phyloP scores from a whole-genome alignment of 2,113 vertebrate species.

The Rhinogobius similis region DNA sequence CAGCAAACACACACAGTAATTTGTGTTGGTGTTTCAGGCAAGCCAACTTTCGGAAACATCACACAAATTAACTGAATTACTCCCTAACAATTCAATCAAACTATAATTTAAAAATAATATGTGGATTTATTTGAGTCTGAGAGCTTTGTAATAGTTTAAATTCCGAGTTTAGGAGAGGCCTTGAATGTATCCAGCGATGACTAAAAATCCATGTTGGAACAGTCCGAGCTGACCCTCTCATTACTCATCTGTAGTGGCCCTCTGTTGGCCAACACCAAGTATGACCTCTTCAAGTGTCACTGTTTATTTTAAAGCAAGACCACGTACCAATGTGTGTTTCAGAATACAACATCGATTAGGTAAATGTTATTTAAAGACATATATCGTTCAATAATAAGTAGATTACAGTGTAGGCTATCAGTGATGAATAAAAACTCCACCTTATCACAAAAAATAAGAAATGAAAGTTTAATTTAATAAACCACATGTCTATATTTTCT shows the following conservation, averaged over 20 bases:
- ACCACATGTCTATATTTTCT: neutral
- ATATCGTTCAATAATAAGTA: no score
- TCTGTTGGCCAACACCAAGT: conserved; percentile 37
- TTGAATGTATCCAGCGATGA: conserved; percentile 38
- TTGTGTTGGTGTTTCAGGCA: neutral
- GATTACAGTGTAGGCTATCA: no score
- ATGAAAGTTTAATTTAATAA: no score
- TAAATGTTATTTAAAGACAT: neutral
- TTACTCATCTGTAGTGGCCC: conserved; percentile 27
- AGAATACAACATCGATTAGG: neutral
- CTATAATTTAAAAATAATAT: neutral
- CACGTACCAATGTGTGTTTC: neutral
- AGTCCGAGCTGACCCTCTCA: neutral
- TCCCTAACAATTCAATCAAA: neutral
- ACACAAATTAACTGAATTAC: no score
- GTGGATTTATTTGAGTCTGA: neutral
- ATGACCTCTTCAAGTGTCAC: neutral
- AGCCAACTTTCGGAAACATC: neutral
- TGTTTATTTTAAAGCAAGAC: neutral
- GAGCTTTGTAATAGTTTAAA: neutral
- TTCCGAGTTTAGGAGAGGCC: neutral
- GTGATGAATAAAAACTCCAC: neutral
- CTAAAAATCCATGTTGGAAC: conserved; percentile 27
- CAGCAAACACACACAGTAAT: neutral
- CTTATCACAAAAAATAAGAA: no score